A percentile compares a stretch with the other conserved stretches of the same genome.
Conservation (phyloP, 2,113 vertebrate species). For the Limnothrissa miodon region DNA sequence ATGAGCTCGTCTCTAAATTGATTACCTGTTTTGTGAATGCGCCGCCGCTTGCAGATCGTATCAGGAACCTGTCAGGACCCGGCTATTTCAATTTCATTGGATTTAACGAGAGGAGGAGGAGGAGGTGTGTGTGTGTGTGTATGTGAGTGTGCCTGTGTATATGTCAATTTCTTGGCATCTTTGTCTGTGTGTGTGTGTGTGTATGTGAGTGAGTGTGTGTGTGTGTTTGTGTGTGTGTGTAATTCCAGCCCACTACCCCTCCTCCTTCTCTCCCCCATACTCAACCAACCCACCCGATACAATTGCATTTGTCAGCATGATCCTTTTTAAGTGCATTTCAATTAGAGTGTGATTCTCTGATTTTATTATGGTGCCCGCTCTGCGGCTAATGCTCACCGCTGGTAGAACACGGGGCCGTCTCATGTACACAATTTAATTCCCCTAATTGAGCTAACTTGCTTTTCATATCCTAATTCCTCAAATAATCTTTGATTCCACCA, state of each 20-base stretch:
- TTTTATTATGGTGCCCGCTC: slow-evolving; percentile 86
- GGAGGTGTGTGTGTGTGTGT: slow-evolving; percentile 78
- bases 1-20: slow-evolving; percentile 83
- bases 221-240: background rate
- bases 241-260: background rate
- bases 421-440: slow-evolving; percentile 97
- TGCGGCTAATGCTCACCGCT: slow-evolving; percentile 79
- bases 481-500: slow-evolving; percentile 87
- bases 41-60: slow-evolving; percentile 80
- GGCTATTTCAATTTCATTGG: slow-evolving; percentile 88
- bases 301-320: slow-evolving; percentile 96
- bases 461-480: slow-evolving; percentile 94
- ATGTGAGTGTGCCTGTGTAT: slow-evolving; percentile 38
- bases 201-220: background rate
- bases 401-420: slow-evolving; percentile 81
- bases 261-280: background rate
- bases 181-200: slow-evolving; percentile 57
- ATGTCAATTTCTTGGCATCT: slow-evolving; percentile 66
- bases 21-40: slow-evolving; percentile 79
- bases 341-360: slow-evolving; percentile 95
- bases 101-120: slow-evolving; percentile 83
- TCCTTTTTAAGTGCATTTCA: slow-evolving; percentile 99
- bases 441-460: slow-evolving; percentile 94
- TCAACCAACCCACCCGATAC: slow-evolving; percentile 75
- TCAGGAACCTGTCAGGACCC: slow-evolving; percentile 84